These are phyloP conservation scores for Aphelenchoides besseyi DNA, from an alignment of 1,140 invertebrate species.

Conservation along the genomic window DNA sequence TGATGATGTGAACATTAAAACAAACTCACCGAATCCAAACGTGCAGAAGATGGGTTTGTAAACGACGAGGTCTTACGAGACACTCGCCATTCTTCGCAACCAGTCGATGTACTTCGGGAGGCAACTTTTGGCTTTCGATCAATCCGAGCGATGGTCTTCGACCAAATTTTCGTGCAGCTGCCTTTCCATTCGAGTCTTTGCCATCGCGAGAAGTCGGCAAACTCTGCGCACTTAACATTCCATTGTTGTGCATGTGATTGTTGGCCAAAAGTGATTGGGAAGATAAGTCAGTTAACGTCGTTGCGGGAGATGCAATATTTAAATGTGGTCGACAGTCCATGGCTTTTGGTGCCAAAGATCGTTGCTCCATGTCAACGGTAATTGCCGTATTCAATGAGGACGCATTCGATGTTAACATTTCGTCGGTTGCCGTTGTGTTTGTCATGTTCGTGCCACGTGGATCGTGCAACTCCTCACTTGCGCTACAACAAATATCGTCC, in stretches of 20 bases:
- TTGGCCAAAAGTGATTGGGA: background rate
- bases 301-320: background rate
- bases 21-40: background rate
- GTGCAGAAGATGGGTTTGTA: background rate
- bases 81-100: slow-evolving; percentile 53
- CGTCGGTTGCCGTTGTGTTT: background rate
- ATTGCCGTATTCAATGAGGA: background rate
- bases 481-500: background rate
- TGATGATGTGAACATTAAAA: no score
- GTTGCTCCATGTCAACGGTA: background rate
- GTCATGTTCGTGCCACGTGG: background rate
- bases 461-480: background rate
- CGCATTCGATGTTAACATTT: background rate
- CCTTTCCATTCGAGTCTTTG: background rate
- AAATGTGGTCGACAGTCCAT: background rate
- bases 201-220: background rate
- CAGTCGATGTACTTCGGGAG: slow-evolving; percentile 12
- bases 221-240: background rate
- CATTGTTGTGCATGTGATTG: background rate
- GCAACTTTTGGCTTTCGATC: slow-evolving; percentile 7
- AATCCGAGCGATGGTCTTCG: background rate
- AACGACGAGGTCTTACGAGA: slow-evolving; percentile 33
- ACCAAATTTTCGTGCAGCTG: background rate
- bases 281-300: background rate
- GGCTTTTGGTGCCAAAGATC: background rate